A percentile compares a stretch with the other conserved stretches of the same genome.
Evolutionary conservation across 2,113 vertebrate species (phyloP).

Genomic region (Aplodontia rufa): DNA sequence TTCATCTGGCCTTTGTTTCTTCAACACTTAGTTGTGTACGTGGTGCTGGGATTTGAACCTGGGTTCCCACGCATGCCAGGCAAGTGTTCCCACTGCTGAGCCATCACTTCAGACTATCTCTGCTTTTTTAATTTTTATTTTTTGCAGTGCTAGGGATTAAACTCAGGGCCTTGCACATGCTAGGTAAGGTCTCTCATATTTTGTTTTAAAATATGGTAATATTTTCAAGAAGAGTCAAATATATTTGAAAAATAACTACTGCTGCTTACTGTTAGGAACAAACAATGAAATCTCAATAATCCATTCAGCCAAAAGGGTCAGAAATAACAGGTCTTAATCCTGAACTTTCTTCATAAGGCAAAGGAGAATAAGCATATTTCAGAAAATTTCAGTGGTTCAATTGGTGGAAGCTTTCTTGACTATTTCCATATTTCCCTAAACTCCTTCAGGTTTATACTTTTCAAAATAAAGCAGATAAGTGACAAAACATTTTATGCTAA

Average conservation of each 20-base stretch:
- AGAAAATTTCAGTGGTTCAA: not conserved
- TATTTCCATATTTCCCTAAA: slow-evolving; percentile 38
- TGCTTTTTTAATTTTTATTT: not conserved
- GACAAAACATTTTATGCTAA: slow-evolving; percentile 43
- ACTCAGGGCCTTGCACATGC: not conserved
- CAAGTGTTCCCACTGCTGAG: no score
- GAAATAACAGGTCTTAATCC: not conserved
- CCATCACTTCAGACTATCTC: no score
- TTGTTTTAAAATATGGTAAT: slow-evolving; percentile 37
- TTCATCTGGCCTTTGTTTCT: no score
- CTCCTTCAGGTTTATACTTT: slow-evolving; percentile 21
- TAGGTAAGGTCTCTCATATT: not conserved
- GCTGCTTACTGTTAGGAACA: not conserved
- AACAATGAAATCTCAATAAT: not conserved
- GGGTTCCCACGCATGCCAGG: no score
- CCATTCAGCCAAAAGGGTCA: not conserved
- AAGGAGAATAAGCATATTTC: not conserved
- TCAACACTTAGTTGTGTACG: no score
- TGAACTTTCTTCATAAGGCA: slow-evolving; percentile 14
- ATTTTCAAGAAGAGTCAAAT: slow-evolving; percentile 3
- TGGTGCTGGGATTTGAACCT: no score
- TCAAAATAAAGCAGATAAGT: slow-evolving; percentile 56
- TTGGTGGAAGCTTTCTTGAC: not conserved
- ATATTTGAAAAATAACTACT: slow-evolving; percentile 2
- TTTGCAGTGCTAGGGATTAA: not conserved